Conservation (phyloP, 2,888 invertebrate species). For the Tromatobia lineatoria region DNA sequence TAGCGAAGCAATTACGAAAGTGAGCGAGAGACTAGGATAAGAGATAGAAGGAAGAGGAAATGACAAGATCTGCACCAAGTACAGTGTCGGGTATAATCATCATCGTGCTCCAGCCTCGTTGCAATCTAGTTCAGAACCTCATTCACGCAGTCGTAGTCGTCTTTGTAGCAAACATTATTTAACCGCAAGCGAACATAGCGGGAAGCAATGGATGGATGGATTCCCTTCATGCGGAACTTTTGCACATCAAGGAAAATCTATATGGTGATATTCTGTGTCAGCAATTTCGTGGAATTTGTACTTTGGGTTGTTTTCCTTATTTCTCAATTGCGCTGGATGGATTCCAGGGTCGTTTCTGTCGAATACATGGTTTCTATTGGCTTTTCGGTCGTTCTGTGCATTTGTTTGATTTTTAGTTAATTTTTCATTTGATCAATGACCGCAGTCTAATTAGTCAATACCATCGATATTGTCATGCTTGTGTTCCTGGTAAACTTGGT, state of each 20-base stretch:
- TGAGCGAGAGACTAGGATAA: conserved; percentile 5
- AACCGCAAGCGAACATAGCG: not conserved
- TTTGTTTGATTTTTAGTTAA: no score
- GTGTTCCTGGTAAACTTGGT: no score
- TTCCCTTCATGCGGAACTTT: not conserved
- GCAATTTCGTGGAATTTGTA: not conserved
- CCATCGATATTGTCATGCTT: no score
- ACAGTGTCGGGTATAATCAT: conserved; percentile 15
- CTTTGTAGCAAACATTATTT: conserved; percentile 4
- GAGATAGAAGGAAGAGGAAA: conserved; percentile 28
- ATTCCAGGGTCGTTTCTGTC: no score
- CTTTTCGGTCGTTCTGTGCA: no score
- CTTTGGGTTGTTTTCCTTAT: not conserved
- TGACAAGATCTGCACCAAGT: conserved; percentile 21
- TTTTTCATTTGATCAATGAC: no score
- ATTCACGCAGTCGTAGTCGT: conserved; percentile 1
- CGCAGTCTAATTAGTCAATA: no score
- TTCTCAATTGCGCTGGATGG: not conserved
- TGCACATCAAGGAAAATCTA: not conserved
- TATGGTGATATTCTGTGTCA: not conserved
- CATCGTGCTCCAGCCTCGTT: conserved; percentile 10
- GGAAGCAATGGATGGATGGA: not conserved
- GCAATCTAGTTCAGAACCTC: conserved; percentile 18
- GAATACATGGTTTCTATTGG: no score
- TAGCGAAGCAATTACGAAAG: conserved; percentile 58